phyloP scores from a whole-genome alignment of 2,113 vertebrate genomes.

The Nothoprocta perdicaria region DNA sequence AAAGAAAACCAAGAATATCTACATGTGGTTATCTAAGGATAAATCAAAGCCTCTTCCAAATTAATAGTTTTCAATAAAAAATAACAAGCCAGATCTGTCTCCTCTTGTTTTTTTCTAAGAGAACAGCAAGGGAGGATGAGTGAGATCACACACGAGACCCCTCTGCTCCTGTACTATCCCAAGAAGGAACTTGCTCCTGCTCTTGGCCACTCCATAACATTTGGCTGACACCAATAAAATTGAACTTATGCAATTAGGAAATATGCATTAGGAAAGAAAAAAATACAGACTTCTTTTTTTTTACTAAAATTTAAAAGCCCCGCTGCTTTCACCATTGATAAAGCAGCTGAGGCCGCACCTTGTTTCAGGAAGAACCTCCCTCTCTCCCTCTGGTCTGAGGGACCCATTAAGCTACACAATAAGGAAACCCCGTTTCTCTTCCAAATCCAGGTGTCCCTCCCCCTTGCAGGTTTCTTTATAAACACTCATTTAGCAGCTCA shows the following conservation, averaged over 20 bases:
- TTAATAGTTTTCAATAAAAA: not conserved
- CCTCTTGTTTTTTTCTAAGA: not conserved
- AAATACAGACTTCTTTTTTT: not conserved
- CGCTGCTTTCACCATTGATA: fast-evolving
- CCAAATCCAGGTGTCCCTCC: not conserved
- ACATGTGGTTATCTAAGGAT: not conserved
- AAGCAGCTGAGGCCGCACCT: not conserved
- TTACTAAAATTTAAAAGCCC: not conserved
- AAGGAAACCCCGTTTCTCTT: not conserved
- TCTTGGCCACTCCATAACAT: not conserved
- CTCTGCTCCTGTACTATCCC: not conserved
- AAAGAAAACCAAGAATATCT: not conserved
- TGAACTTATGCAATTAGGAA: not conserved
- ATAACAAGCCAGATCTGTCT: not conserved
- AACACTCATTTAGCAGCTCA: not conserved
- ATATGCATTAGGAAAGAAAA: not conserved
- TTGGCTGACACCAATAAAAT: not conserved
- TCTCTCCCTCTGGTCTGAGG: not conserved
- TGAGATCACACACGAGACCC: not conserved
- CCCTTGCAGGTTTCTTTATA: not conserved
- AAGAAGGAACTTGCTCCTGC: not conserved
- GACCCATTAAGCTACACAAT: not conserved
- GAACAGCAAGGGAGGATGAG: not conserved
- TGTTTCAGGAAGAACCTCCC: not conserved
- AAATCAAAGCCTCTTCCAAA: not conserved